Percentiles rank a stretch among this genome's conserved stretches.
phyloP scores from a whole-genome alignment of 2,888 invertebrate species.

The Synanthedon formicaeformis region DNA sequence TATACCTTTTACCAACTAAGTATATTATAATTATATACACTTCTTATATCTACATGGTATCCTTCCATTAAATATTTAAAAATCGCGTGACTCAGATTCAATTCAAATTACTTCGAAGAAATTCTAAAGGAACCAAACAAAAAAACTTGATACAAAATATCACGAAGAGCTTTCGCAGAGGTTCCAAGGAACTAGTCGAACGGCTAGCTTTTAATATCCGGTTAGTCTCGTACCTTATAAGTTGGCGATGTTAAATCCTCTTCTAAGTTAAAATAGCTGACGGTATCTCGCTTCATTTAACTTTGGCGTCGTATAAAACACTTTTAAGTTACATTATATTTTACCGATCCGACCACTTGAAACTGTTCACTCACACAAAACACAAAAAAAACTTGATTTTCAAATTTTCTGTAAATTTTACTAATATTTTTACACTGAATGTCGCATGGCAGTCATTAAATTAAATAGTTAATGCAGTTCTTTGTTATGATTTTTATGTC shows the following conservation, averaged over 20 bases:
- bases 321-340: constrained; percentile 24
- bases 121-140: constrained; percentile 16
- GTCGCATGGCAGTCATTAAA: not conserved
- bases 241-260: constrained; percentile 53
- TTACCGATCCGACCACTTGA: constrained; percentile 26
- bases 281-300: constrained; percentile 37
- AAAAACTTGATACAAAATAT: constrained; percentile 10
- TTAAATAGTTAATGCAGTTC: constrained; percentile 5
- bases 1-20: not conserved
- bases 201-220: constrained; percentile 53
- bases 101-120: constrained; percentile 19
- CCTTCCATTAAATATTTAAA: constrained; percentile 46
- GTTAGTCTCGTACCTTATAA: constrained; percentile 60
- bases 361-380: constrained; percentile 39
- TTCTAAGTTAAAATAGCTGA: constrained; percentile 18
- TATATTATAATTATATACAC: constrained; percentile 24
- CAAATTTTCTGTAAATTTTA: not conserved
- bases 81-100: constrained; percentile 27
- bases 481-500: constrained; percentile 23
- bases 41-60: constrained; percentile 33
- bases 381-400: constrained; percentile 43
- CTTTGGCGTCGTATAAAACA: constrained; percentile 24
- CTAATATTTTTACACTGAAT: too few species aligned
- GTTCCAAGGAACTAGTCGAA: constrained; percentile 42
- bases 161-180: constrained; percentile 18